Evolutionary conservation across 2,113 vertebrate genomes (phyloP), one percentile per base, ranked within the genome.

Genomic region (Thymallus thymallus): DNA sequence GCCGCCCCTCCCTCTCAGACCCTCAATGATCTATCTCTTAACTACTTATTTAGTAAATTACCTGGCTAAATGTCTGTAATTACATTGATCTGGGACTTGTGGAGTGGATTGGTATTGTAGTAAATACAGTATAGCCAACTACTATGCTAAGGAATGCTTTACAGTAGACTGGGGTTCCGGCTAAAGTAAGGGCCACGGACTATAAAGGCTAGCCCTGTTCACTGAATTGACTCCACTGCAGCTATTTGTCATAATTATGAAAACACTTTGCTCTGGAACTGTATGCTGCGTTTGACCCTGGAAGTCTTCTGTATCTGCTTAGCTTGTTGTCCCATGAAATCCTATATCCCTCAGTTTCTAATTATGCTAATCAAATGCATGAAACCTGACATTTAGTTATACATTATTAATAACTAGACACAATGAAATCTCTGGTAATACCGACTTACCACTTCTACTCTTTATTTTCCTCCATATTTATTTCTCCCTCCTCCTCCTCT

Each of bases 311-410:
- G 68, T 80, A 78, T 85, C 82, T 82, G 74, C 68, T 77, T 78
- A 81, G 84, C 81, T 73, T 80, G 76, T 76, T 77, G 73, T 82
- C 78, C 82, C 64, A 66, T 88, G 86, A 88, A 91, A 91, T 86
- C 72, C 85, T 89, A 90, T 86, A 87, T 85, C 87, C 84, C 74
- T 77, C 62, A 77, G 86, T 89, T 84, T 87, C 77, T 87, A 90
- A 92, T 93, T 92, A 92, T 92, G 88, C 86, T 88, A 90, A 93
- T 90, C 80, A 74, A 90, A 91, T 91, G 85, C 70, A 65, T 84
- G 83, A 81, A 30, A 85, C 79, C 87, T 90, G 89, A 88, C 88
- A 86, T 90, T 88, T 86, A 88, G 84, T 90, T 86, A 84, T 91
- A 85, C 88, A 93, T 92, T 89, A 92, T 91, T 91, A 90, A 93